Base-by-base conservation (phyloP, 2,113 vertebrate species). In the Ctenodactylus gundi region DNA sequence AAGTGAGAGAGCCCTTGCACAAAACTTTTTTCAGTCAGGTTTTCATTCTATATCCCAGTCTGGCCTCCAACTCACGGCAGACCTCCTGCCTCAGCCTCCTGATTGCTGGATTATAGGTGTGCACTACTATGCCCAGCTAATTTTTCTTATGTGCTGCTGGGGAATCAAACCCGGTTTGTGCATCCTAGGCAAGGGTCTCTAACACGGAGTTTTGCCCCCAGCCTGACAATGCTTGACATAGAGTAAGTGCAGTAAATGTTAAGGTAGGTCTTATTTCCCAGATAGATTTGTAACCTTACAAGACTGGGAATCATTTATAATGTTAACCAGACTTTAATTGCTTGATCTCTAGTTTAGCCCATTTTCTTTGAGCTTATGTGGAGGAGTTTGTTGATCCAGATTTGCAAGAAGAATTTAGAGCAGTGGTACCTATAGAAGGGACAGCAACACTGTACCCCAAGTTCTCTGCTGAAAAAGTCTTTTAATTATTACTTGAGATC, bases 401-500 rank as follows among this genome's bases (percentile, higher is more conserved):
- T 46, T 25, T 39, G 5, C 41, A 78, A 64, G 78, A 81, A 91
- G 64, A 92, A 89, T 7, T 93, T 85, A 76, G 90, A 62, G 92
- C 86, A 78, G 53, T 49, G 91, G 15, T 93, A 82, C 34, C 55
- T 60, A 29, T 53, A 57, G 62, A 80, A 55, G 34, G 31, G n/a
- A 72, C 27, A 77, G 58, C 60, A 15, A 4, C n/a, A n/a, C n/a
- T 83, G 34, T 81, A 41, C 77, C 73, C 57, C 36, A 15, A 34
- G 36, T 31, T 77, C 62, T 39, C 27, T 70, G 36, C 36, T 78
- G n/a, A 53, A 72, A 64, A 93, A 82, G 15, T 70, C 73, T 65
- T 94, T 85, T 88, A 84, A 75, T 73, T 73, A 64, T 87, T 51
- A 78, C 25, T 85, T 88, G 53, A 51, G 90, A 75, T 85, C 49